Conservation (phyloP, 2,888 invertebrate species). For the Atrina japonica region DNA sequence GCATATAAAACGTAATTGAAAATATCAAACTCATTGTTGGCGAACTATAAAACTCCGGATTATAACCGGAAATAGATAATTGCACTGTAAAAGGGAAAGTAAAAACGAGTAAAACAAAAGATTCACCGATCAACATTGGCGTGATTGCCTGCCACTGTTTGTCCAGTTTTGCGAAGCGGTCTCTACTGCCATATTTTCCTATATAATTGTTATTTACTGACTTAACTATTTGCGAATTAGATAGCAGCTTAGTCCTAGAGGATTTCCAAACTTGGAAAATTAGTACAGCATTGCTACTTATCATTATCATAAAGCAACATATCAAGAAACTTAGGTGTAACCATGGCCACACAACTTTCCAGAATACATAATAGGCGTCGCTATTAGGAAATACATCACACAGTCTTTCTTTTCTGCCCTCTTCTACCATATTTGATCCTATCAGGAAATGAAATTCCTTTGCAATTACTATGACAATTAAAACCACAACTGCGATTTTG, state of each 20-base stretch:
- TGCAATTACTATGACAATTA: slow-evolving; percentile 51
- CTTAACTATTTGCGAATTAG: slow-evolving; percentile 6
- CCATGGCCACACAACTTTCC: slow-evolving; percentile 64
- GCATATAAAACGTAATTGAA: slow-evolving; percentile 66
- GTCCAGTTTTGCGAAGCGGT: slow-evolving; percentile 29
- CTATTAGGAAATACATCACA: slow-evolving; percentile 56
- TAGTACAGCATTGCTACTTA: slow-evolving; percentile 64
- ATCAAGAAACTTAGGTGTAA: slow-evolving; percentile 56
- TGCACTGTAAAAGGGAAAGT: slow-evolving; percentile 68
- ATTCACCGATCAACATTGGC: slow-evolving; percentile 67
- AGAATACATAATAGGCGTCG: slow-evolving; percentile 54
- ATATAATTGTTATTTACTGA: background rate
- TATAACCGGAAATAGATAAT: slow-evolving; percentile 46
- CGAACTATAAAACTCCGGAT: slow-evolving; percentile 50
- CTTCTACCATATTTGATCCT: slow-evolving; percentile 51
- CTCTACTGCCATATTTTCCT: background rate
- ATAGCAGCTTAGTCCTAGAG: slow-evolving; percentile 28
- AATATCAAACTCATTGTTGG: slow-evolving; percentile 57
- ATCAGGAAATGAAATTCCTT: slow-evolving; percentile 60
- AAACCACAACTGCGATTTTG: slow-evolving; percentile 51
- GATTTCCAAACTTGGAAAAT: slow-evolving; percentile 56
- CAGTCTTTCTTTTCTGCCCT: slow-evolving; percentile 49
- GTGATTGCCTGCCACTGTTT: slow-evolving; percentile 57
- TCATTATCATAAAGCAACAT: slow-evolving; percentile 57
- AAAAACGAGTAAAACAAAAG: slow-evolving; percentile 58